Evolutionary conservation across 2,888 invertebrate species (phyloP).

Genomic region (Acleris literana): DNA sequence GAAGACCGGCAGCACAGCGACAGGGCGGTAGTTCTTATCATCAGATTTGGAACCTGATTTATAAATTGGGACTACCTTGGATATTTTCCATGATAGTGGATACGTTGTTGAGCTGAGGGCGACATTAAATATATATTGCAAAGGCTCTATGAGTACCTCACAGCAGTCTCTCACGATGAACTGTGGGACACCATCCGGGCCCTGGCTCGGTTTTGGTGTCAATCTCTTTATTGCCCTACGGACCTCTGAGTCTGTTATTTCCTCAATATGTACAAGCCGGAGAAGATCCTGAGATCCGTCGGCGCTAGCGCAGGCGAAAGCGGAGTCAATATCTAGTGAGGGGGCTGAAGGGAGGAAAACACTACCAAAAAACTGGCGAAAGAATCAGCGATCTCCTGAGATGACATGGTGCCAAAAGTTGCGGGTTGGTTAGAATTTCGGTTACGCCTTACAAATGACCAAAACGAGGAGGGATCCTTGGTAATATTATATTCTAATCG

Average conservation of each 20-base stretch:
- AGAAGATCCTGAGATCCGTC: neutral
- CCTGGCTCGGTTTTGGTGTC: conserved; percentile 3
- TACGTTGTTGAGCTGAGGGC: neutral
- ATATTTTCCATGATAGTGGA: neutral
- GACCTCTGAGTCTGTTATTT: neutral
- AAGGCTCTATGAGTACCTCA: neutral
- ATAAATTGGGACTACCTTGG: conserved; percentile 1
- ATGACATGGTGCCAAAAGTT: neutral
- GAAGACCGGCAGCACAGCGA: neutral
- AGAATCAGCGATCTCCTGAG: neutral
- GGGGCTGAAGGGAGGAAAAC: neutral
- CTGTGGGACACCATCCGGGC: conserved; percentile 1
- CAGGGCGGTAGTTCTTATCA: neutral
- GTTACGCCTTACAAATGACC: neutral
- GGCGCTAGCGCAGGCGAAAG: neutral
- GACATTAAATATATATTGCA: conserved; percentile 1
- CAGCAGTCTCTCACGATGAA: neutral
- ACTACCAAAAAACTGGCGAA: neutral
- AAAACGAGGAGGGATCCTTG: neutral
- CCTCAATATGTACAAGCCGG: neutral
- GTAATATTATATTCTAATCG: conserved; percentile 1
- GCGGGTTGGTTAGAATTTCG: neutral
- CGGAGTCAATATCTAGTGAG: neutral
- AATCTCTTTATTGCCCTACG: conserved; percentile 3
- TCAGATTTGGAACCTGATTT: neutral